A percentile compares a stretch with the other conserved stretches of the same genome.
Evolutionary conservation across 1,140 invertebrate species (phyloP).

Genomic region (Cotesia vestalis): DNA sequence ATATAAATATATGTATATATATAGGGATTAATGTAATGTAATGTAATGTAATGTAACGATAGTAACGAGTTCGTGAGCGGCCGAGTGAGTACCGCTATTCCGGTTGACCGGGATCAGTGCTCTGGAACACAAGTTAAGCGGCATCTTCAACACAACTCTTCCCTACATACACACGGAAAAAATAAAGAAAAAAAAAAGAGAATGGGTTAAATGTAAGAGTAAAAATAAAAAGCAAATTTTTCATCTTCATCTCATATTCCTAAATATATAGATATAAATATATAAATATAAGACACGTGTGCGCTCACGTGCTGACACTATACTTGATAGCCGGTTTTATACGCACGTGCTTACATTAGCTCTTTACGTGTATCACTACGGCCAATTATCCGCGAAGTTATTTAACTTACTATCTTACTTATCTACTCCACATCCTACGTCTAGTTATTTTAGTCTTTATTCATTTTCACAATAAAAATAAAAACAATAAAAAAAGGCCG

Average conservation of each 20-base stretch:
- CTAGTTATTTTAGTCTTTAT: too few relatives aligned
- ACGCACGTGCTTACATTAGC: slow-evolving; percentile 22
- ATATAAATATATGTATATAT: too few relatives aligned
- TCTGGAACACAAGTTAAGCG: slow-evolving; percentile 57
- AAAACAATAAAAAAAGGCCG: too few relatives aligned
- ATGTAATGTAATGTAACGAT: neutral
- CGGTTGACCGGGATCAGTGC: slow-evolving; percentile 64
- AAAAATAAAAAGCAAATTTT: too few relatives aligned
- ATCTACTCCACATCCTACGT: neutral
- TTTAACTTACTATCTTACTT: slow-evolving; percentile 1
- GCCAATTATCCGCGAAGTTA: slow-evolving; percentile 18
- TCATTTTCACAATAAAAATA: too few relatives aligned
- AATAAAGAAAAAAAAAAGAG: too few relatives aligned
- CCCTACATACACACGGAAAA: neutral
- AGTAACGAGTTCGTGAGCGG: slow-evolving; percentile 35
- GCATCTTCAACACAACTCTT: slow-evolving; percentile 12
- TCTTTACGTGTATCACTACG: slow-evolving; percentile 7
- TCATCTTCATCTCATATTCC: too few relatives aligned
- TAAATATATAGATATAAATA: slow-evolving; percentile 1
- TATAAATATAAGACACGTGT: slow-evolving; percentile 23
- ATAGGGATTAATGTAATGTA: too few relatives aligned
- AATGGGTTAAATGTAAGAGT: too few relatives aligned
- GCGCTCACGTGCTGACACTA: slow-evolving; percentile 30
- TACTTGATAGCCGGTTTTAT: slow-evolving; percentile 11
- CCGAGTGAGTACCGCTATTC: slow-evolving; percentile 60